Evolutionary conservation across 2,113 vertebrate species (phyloP).

Genomic region (Marmota monax): DNA sequence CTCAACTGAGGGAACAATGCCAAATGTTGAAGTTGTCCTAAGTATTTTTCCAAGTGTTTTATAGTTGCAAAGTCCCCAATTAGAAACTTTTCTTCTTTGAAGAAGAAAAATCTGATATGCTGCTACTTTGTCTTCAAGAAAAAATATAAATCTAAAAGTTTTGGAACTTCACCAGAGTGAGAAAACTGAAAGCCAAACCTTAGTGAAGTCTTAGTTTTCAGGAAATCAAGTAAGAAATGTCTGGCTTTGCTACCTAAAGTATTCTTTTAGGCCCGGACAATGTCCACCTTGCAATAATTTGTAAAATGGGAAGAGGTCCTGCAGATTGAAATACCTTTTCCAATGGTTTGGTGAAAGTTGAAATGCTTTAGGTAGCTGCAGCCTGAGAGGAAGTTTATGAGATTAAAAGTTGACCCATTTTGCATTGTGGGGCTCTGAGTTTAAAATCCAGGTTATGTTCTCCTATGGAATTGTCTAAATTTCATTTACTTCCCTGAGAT

Average conservation of each 20-base stretch:
- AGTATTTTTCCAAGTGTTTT: slow-evolving; percentile 62
- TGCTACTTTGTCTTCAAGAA: slow-evolving; percentile 69
- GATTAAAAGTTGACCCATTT: neutral
- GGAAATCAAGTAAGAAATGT: slow-evolving; percentile 74
- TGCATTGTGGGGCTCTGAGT: neutral
- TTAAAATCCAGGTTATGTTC: neutral
- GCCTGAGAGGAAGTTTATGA: neutral
- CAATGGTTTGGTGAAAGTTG: neutral
- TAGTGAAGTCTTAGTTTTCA: slow-evolving; percentile 75
- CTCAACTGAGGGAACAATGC: slow-evolving; percentile 45
- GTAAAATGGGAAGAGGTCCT: neutral
- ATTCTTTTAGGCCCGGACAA: slow-evolving; percentile 27
- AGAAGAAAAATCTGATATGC: slow-evolving; percentile 62
- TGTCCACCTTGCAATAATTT: slow-evolving; percentile 6
- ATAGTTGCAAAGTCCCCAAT: slow-evolving; percentile 63
- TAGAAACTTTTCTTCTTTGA: slow-evolving; percentile 65
- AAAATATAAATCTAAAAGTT: slow-evolving; percentile 77
- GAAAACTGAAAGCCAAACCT: slow-evolving; percentile 60
- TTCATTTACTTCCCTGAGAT: slow-evolving; percentile 30
- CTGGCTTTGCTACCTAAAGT: slow-evolving; percentile 67
- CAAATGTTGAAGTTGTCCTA: slow-evolving; percentile 44
- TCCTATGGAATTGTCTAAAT: neutral
- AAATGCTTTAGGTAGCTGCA: neutral
- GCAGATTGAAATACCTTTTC: neutral
- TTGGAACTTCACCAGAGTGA: slow-evolving; percentile 60